phyloP scores from a whole-genome alignment of 2,113 vertebrate species.

The Chaetops frenatus region DNA sequence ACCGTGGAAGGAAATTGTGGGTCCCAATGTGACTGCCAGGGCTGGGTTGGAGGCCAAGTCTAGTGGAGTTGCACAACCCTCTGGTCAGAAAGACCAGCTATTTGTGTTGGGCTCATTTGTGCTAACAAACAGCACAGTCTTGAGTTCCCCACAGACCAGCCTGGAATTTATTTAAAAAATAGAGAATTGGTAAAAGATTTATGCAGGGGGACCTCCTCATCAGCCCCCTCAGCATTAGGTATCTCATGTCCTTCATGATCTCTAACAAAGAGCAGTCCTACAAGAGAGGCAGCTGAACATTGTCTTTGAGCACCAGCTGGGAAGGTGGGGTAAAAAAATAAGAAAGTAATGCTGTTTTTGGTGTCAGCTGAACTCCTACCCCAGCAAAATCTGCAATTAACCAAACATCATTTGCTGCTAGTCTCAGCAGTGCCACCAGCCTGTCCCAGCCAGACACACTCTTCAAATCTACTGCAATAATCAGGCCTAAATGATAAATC shows the following conservation, averaged over 20 bases:
- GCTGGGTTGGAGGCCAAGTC: neutral
- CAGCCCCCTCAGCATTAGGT: neutral
- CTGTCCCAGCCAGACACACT: accelerated
- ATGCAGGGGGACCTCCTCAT: neutral
- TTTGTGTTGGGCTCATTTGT: neutral
- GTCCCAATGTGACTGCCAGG: neutral
- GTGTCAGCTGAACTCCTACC: neutral
- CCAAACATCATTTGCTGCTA: neutral
- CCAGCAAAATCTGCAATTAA: neutral
- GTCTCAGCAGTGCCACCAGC: neutral
- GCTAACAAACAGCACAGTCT: neutral
- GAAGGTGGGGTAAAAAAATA: neutral
- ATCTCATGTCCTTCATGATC: neutral
- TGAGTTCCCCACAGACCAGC: neutral
- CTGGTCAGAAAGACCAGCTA: neutral
- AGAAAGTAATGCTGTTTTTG: neutral
- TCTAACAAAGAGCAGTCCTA: neutral
- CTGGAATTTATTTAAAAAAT: neutral
- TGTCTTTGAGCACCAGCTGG: neutral
- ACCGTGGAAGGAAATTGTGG: conserved; percentile 4
- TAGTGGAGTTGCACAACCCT: neutral
- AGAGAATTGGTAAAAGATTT: neutral
- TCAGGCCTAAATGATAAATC: neutral
- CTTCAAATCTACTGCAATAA: neutral
- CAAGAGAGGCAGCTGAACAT: neutral